phyloP scores from a whole-genome alignment of 2,888 invertebrate species.

The Eurytoma adleriae region DNA sequence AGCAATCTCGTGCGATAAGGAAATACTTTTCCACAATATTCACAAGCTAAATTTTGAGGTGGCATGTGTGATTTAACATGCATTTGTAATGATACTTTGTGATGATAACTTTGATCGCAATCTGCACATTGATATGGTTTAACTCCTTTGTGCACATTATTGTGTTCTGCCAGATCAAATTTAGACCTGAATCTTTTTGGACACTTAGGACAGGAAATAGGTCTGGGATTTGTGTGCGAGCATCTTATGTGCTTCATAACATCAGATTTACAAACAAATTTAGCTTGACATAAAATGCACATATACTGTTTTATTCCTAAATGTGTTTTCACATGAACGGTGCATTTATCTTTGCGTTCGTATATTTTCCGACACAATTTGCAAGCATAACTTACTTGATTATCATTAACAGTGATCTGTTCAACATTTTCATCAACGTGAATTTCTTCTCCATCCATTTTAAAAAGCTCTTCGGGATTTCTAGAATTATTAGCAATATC shows the following conservation, averaged over 20 bases:
- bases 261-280: slow-evolving; percentile 74
- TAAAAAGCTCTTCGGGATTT: slow-evolving; percentile 72
- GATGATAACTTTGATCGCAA: slow-evolving; percentile 73
- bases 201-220: slow-evolving; percentile 73
- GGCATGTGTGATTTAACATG: slow-evolving; percentile 74
- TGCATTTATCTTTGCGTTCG: slow-evolving; percentile 73
- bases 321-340: slow-evolving; percentile 74
- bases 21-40: slow-evolving; percentile 74
- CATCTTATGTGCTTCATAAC: slow-evolving; percentile 75
- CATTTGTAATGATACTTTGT: slow-evolving; percentile 74
- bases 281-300: slow-evolving; percentile 72
- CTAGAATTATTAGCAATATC: slow-evolving; percentile 65
- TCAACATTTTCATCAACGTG: slow-evolving; percentile 74
- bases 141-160: slow-evolving; percentile 74
- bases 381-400: slow-evolving; percentile 71
- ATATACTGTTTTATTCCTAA: slow-evolving; percentile 73
- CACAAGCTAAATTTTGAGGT: slow-evolving; percentile 74
- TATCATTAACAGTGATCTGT: slow-evolving; percentile 64
- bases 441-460: slow-evolving; percentile 73
- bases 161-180: slow-evolving; percentile 73
- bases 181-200: slow-evolving; percentile 74
- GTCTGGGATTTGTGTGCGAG: slow-evolving; percentile 74
- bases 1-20: slow-evolving; percentile 73
- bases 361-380: slow-evolving; percentile 72
- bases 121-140: slow-evolving; percentile 72